Evolutionary conservation across 1,140 invertebrate genomes (phyloP), one percentile per base, ranked within the genome.

Genomic region (Aleiodes sp.): DNA sequence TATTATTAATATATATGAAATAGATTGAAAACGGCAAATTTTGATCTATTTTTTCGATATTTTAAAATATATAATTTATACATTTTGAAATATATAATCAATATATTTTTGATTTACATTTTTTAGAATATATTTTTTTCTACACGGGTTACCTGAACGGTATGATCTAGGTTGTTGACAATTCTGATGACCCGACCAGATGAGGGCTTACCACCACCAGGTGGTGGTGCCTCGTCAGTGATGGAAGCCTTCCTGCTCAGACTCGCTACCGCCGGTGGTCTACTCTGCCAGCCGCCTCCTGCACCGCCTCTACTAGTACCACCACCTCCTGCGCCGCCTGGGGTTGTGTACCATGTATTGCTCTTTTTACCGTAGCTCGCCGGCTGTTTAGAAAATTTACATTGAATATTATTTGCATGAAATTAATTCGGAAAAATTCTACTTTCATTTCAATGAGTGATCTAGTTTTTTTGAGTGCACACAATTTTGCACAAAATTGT

Each of bases 81-180:
- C n/a, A n/a, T n/a, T n/a, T n/a, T n/a, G n/a, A n/a, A n/a, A n/a
- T n/a, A n/a, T n/a, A n/a, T n/a, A n/a, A n/a, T n/a, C n/a, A n/a
- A n/a, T n/a, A n/a, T n/a, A n/a, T n/a, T n/a, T n/a, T n/a, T n/a
- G n/a, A n/a, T n/a, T n/a, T n/a, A n/a, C n/a, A n/a, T n/a, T n/a
- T n/a, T n/a, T n/a, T n/a, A n/a, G n/a, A n/a, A n/a, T n/a, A n/a
- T n/a, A n/a, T n/a, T 28, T 65, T 29, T 65, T 41, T 41, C 4
- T 26, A 56, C 8, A 14, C 7, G 8, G 16, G 75, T 71, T 81
- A 95, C 94, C 90, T 96, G 94, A 74, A 96, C 92, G 26, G 93
- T 93, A 78, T 96, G 94, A 83, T 96, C 94, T 86, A 93, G 91
- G 80, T 95, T 95, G 85, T 96, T 97, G 80, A 97, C 94, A 79